Base-by-base conservation (phyloP, 2,113 vertebrate genomes). In the Toxotes jaculatrix region DNA sequence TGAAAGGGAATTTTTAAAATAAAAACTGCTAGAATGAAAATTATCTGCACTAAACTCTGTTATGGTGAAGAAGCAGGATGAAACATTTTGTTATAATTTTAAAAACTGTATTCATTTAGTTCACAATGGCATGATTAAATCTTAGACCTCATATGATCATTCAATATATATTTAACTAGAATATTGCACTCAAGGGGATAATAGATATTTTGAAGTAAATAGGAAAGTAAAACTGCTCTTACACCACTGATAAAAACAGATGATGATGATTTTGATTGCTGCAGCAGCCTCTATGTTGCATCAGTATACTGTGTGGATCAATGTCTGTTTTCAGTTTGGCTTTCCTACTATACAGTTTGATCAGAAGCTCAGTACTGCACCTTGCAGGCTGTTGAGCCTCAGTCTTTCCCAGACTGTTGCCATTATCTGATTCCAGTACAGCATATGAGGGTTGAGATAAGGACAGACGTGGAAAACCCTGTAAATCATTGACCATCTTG, bases 201-300 rank as follows among this genome's bases (percentile, higher is more conserved):
- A 49, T 12, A 49, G 7, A 55, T 23, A 55, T 55, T 23, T n/a
- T n/a, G 19, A 53, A 49, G 16, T 49, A 49, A 53, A 53, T 1
- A 53, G 49, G 19, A 42, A 14, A 75, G 7, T 55, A 23, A 36
- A 75, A 9, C 42, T 59, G 9, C 7, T 17, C 31, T 3, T 47
- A 38, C 3, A 12, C 16, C 31, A 4, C 42, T 65, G 17, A 65
- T 45, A 21, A 42, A 62, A 42, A 51, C 40, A 67, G 5, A 23
- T n/a, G 32, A 53, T 60, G 36, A 62, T 23, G 12, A 65, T 60
- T 21, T 19, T 43, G 53, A 63, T 72, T 81, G 63, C 68, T 70
- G 53, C 59, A 66, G 4, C 40, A 60, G 51, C 62, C 59, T 60
- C 19, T 16, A 27, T 67, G 19, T 68, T 85, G 45, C 82, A 61